Evolutionary conservation across 2,113 vertebrate genomes (phyloP).

Genomic region (Prinia subflava): DNA sequence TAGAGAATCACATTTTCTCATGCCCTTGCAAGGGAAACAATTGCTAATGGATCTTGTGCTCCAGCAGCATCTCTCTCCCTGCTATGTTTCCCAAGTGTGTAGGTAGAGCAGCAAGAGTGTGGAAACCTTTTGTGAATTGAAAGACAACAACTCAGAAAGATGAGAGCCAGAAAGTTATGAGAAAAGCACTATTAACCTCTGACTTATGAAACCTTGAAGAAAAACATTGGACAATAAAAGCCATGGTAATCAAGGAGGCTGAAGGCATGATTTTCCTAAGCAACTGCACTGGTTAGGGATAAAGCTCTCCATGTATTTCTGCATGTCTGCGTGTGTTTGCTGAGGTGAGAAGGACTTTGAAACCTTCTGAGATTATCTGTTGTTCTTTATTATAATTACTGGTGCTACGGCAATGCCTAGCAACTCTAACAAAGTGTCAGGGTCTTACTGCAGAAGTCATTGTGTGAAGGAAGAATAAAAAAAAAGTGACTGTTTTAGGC

Average conservation of each 20-base stretch:
- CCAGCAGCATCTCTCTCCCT: not conserved
- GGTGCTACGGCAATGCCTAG: not conserved
- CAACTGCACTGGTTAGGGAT: not conserved
- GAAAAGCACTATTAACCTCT: not conserved
- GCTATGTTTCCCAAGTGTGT: not conserved
- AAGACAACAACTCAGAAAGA: not conserved
- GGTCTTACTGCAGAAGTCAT: not conserved
- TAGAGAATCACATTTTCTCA: not conserved
- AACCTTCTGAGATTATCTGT: not conserved
- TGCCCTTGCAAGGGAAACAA: not conserved
- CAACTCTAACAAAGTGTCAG: not conserved
- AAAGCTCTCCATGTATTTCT: not conserved
- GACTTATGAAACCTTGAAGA: not conserved
- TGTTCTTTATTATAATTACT: not conserved
- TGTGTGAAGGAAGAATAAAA: not conserved
- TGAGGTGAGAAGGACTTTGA: not conserved
- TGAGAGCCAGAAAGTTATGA: not conserved
- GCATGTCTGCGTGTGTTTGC: not conserved
- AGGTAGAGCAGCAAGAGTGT: not conserved
- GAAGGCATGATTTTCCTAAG: not conserved
- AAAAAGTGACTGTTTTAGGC: not conserved
- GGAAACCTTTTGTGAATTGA: constrained; percentile 15
- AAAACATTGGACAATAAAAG: not conserved
- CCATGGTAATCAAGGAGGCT: not conserved
- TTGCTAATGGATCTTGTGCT: not conserved